A percentile compares a stretch with the other conserved stretches of the same genome.
phyloP scores from a whole-genome alignment of 2,797 vertebrate genomes.

The Iguana delicatissima region DNA sequence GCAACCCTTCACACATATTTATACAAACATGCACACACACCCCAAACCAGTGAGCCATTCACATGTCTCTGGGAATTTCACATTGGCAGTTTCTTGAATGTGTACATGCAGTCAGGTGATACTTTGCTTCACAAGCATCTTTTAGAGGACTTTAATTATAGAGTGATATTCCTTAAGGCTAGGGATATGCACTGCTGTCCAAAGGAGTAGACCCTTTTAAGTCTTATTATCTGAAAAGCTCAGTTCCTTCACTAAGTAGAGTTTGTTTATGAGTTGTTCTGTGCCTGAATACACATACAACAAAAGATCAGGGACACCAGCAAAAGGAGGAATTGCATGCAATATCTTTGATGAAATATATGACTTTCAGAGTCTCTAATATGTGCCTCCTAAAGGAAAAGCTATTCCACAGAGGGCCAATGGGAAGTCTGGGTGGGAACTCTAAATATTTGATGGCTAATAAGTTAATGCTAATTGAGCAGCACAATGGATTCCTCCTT shows the following conservation, averaged over 20 bases:
- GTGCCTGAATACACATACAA: neutral
- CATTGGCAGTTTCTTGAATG: neutral
- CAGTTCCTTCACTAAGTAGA: neutral
- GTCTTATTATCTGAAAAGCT: neutral
- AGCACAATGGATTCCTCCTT: conserved; percentile 78
- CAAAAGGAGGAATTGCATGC: neutral
- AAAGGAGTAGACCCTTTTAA: neutral
- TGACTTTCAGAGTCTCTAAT: neutral
- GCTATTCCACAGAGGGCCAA: conserved; percentile 38
- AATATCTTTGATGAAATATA: neutral
- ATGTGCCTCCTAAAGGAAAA: conserved; percentile 28
- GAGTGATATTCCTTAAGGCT: conserved; percentile 16
- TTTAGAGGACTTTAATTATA: conserved; percentile 9
- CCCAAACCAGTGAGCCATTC: neutral
- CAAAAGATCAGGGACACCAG: neutral
- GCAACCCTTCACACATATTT: neutral
- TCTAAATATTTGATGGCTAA: conserved; percentile 86
- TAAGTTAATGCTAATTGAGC: conserved; percentile 86
- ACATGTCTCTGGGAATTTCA: neutral
- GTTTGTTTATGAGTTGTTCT: neutral
- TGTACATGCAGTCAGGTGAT: neutral
- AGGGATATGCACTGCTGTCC: neutral
- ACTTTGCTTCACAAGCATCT: neutral
- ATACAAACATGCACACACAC: neutral
- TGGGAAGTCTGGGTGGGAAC: conserved; percentile 67